Conservation (phyloP, 2,888 invertebrate genomes). For the Cacoxenus indagator region DNA sequence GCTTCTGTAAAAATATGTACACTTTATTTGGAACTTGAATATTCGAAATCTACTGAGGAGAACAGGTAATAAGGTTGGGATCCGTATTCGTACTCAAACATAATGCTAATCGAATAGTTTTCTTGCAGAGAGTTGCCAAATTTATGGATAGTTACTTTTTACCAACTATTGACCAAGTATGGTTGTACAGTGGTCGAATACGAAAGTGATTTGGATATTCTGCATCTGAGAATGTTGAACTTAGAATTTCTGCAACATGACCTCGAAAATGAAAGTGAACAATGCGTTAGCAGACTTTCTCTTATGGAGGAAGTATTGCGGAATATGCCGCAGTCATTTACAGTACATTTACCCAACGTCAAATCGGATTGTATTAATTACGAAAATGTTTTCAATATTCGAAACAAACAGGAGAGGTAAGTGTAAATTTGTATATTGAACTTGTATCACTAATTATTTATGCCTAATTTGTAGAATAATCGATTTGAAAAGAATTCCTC, state of each 20-base stretch:
- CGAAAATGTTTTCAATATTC: not conserved
- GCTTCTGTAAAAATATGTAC: constrained; percentile 50
- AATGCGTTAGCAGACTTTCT: not conserved
- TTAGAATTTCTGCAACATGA: not conserved
- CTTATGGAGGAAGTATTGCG: constrained; percentile 2
- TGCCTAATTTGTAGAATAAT: constrained; percentile 6
- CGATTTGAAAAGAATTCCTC: constrained; percentile 16
- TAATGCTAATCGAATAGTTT: not conserved
- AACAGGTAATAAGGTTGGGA: constrained; percentile 33
- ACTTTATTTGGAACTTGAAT: constrained; percentile 55
- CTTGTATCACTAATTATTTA: not conserved
- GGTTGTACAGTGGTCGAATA: not conserved
- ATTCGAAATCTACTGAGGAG: constrained; percentile 39
- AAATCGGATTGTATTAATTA: constrained; percentile 1
- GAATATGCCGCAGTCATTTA: not conserved
- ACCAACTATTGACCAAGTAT: not conserved
- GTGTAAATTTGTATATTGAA: not conserved
- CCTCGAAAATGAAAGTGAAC: not conserved
- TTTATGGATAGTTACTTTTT: constrained; percentile 6
- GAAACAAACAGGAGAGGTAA: constrained; percentile 6
- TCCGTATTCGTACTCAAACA: not conserved
- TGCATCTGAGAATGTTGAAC: constrained; percentile 10
- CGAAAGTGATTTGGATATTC: not conserved
- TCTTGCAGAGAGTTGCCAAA: constrained; percentile 3
- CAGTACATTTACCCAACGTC: constrained; percentile 21